Percentiles rank a stretch among this genome's conserved stretches.
Evolutionary conservation across 2,113 vertebrate species (phyloP).

Genomic region (Sisor rabdophorus): DNA sequence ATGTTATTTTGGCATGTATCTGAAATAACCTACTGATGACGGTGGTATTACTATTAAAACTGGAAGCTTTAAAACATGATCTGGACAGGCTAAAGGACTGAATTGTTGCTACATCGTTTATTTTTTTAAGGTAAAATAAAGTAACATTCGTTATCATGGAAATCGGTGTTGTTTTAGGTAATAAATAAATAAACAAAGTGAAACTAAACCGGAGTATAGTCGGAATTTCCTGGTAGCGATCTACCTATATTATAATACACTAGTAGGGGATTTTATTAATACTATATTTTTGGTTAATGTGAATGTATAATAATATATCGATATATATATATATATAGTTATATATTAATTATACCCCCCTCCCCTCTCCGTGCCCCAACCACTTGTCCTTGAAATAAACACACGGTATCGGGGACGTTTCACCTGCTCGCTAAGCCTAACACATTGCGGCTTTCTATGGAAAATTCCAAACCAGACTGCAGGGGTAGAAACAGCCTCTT

Average conservation of each 20-base stretch:
- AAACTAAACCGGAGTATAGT: not conserved
- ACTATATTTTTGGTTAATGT: too few relatives aligned
- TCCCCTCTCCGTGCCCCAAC: not conserved
- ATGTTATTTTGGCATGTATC: not conserved
- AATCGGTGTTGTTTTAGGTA: not conserved
- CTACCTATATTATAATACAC: too few relatives aligned
- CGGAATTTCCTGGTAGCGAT: too few relatives aligned
- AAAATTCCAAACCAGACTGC: slow-evolving; percentile 7
- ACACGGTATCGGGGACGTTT: slow-evolving; percentile 46
- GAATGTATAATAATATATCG: not conserved
- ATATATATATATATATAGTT: too few relatives aligned
- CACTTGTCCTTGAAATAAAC: slow-evolving; percentile 34
- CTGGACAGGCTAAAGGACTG: not conserved
- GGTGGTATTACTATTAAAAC: not conserved
- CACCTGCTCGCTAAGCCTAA: slow-evolving; percentile 60
- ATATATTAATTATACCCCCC: not conserved
- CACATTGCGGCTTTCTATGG: slow-evolving; percentile 39
- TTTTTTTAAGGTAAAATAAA: not conserved
- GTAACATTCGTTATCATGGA: not conserved
- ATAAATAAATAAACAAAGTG: not conserved
- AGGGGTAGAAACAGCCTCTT: not conserved
- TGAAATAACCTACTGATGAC: not conserved
- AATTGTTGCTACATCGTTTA: not conserved
- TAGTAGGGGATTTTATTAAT: too few relatives aligned
- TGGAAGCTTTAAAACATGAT: not conserved